These are phyloP conservation scores for Hydrocynus forskahlii DNA, from an alignment of 2,797 vertebrate genomes.

Conservation along the genomic window DNA sequence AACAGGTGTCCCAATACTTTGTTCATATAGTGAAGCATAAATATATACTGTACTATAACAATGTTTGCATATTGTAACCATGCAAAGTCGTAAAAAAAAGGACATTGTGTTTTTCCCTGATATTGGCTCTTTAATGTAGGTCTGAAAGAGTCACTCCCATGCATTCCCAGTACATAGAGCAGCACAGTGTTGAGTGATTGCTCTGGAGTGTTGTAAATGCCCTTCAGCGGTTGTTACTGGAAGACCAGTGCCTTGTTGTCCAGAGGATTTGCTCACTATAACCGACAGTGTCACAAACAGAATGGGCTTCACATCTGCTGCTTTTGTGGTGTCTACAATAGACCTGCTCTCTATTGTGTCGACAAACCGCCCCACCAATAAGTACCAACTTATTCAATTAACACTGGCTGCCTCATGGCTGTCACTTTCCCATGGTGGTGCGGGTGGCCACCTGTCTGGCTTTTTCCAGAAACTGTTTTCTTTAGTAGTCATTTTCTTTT, in stretches of 20 bases:
- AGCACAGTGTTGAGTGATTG: neutral
- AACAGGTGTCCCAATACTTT: no score
- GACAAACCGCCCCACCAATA: neutral
- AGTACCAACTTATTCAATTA: conserved; percentile 19
- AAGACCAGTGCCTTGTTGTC: neutral
- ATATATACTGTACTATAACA: no score
- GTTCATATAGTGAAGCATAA: no score
- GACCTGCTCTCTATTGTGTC: neutral
- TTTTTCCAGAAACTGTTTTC: neutral
- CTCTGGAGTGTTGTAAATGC: neutral
- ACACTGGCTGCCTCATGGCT: neutral
- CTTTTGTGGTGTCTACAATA: neutral
- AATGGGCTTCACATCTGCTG: conserved; percentile 21
- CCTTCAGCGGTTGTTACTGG: neutral
- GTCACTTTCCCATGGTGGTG: neutral
- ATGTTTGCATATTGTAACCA: no score
- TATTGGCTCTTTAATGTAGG: neutral
- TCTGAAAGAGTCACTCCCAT: neutral
- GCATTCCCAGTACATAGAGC: neutral
- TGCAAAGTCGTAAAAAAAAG: no score
- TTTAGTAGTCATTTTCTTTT: no score
- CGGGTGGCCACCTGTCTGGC: neutral
- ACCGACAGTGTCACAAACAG: neutral
- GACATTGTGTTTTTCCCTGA: neutral
- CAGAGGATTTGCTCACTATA: conserved; percentile 9